A percentile compares a stretch with the other conserved stretches of the same genome.
phyloP scores from a whole-genome alignment of 1,140 invertebrate genomes.

The Maniola jurtina region DNA sequence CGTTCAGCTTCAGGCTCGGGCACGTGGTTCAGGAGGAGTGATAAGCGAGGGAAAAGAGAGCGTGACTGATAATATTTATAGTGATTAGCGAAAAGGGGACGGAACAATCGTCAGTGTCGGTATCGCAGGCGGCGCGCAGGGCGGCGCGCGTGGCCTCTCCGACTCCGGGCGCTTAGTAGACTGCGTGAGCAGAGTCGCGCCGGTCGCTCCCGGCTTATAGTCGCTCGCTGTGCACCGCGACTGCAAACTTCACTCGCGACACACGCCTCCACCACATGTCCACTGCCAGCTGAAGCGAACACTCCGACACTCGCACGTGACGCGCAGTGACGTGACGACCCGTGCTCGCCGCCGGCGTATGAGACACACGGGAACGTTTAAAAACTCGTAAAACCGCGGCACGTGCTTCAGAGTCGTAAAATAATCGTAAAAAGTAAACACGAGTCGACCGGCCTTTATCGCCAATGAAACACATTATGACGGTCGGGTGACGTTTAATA shows the following conservation, averaged over 20 bases:
- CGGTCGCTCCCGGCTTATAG: constrained; percentile 60
- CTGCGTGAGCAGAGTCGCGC: constrained; percentile 70
- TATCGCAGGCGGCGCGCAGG: constrained; percentile 61
- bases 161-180: constrained; percentile 57
- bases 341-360: constrained; percentile 11
- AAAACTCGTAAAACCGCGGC: constrained; percentile 72
- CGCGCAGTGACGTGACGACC: constrained; percentile 44
- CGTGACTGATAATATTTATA: constrained; percentile 77
- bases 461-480: constrained; percentile 73
- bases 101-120: constrained; percentile 66
- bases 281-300: constrained; percentile 43
- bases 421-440: constrained; percentile 79
- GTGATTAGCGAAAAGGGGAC: constrained; percentile 78
- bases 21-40: constrained; percentile 65
- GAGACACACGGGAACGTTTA: constrained; percentile 54
- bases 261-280: constrained; percentile 44
- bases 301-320: constrained; percentile 43
- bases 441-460: constrained; percentile 72
- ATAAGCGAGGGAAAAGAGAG: constrained; percentile 73
- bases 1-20: constrained; percentile 14
- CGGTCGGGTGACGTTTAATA: constrained; percentile 76
- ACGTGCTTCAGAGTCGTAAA: constrained; percentile 71
- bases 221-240: constrained; percentile 57
- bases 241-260: constrained; percentile 67
- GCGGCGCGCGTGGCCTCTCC: constrained; percentile 56